Base-by-base conservation (phyloP, 2,113 vertebrate species). In the Syrrhaptes paradoxus region DNA sequence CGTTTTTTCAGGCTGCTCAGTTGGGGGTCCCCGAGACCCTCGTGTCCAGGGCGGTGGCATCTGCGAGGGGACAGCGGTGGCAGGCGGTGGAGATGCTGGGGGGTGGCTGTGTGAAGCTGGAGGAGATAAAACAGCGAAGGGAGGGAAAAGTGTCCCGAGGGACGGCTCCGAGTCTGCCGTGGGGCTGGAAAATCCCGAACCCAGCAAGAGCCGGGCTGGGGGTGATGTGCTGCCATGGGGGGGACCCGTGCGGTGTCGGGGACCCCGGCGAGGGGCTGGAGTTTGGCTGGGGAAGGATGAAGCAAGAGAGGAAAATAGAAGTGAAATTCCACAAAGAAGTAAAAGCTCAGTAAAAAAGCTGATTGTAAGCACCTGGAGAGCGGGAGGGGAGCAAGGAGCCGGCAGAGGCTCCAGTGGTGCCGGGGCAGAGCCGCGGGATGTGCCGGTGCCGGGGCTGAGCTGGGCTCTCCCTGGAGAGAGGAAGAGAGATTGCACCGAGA, bases 1-100 rank as follows among this genome's bases (percentile, higher is more conserved):
- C 1, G 2, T 12, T 31, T 45, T 71, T 24, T 14, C 11, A 1
- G 54, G 49, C 54, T 28, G 58, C 49, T 54, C 18, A 2, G 0
- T 2, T 34, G 6, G 6, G n/a, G 20, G 4, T 68, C 18, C 4
- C 17, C 15, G 2, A 2, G 58, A 45, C 52, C 11, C 9, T 38
- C 10, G 0, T 18, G 34, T 45, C 20, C 52, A 10, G 48, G 34
- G n/a, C 4, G 2, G 32, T 21, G 5, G 13, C 16, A 0, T 10
- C 3, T 11, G 49, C 4, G 32, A 17, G 7, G 45, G 73, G 46
- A 24, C 5, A 11, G 9, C 8, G 57, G 26, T 9, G 32, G 45
- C 4, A 13, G 16, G 85, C 0, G 2, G 9, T 25, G 45, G 59
- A 59, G 32, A 28, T 0, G 17, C 28, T 51, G 1, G 2, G 38